Conservation (phyloP, 2,113 vertebrate genomes). For the Apaloderma vittatum region DNA sequence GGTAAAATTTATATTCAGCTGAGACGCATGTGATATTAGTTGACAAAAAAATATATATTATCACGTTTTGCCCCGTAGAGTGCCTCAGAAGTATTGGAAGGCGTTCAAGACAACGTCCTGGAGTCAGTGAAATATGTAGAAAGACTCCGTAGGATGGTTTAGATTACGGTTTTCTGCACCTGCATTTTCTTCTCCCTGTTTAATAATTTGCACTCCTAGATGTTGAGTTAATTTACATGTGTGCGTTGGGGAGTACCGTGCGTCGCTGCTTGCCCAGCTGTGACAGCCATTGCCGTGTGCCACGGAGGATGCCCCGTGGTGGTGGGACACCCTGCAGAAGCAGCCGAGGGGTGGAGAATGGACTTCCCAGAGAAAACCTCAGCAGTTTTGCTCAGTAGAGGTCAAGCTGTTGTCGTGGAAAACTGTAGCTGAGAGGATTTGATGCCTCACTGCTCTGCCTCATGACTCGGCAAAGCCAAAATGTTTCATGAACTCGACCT, state of each 20-base stretch:
- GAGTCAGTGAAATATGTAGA: too few species aligned
- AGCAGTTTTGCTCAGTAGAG: not conserved
- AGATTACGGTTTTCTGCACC: not conserved
- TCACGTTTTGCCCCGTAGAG: not conserved
- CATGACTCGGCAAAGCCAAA: not conserved
- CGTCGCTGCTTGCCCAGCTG: not conserved
- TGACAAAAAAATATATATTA: not conserved
- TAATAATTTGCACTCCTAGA: not conserved
- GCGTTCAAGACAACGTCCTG: not conserved
- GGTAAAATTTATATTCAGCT: not conserved
- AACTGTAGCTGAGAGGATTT: not conserved
- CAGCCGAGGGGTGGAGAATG: not conserved
- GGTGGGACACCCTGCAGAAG: not conserved
- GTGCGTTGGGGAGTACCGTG: not conserved
- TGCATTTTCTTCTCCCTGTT: not conserved
- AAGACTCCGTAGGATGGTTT: not conserved
- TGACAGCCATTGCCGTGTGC: too few species aligned
- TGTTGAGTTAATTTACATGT: not conserved
- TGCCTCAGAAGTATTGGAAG: not conserved
- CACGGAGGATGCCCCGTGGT: fast-evolving
- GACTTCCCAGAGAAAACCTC: not conserved
- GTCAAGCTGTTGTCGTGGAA: not conserved
- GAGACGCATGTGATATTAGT: not conserved
- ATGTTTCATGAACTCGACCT: not conserved
- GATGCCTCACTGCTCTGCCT: not conserved